Evolutionary conservation across 2,797 vertebrate genomes (phyloP), one percentile per base, ranked within the genome.

Genomic region (Typhlichthys eigenmanni): DNA sequence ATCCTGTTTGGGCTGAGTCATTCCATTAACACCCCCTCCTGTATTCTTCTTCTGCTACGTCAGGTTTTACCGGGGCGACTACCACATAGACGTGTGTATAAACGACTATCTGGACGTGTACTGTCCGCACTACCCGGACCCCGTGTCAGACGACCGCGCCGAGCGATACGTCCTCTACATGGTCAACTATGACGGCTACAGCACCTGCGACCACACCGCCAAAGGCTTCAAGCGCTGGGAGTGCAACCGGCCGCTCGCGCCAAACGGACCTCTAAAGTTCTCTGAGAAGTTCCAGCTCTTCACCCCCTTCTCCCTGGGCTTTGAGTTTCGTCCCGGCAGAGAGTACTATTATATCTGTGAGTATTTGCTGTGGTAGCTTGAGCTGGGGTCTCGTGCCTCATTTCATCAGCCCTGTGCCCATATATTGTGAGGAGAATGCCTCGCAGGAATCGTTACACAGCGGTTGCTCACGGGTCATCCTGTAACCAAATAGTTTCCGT

Each of bases 221-320:
- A 98, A 98, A 82, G 97, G 97, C 55, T 99, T 99, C 92, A 98
- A 98, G 78, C 95, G 97, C 82, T 99, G 97, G 97, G 97, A 99
- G 85, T 99, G 97, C 88, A 98, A 99, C 92, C 85, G 96, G 59
- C 97, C 97, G 0, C 92, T 95, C 81, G 95, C 96, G 1, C 94
- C 96, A 0, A 98, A 96, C 12, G 97, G 97, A 72, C 96, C 97
- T 0, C 91, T 98, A 73, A 98, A 98, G 91, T 99, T 99, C 92
- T 98, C 97, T 0, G 98, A 99, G 89, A 99, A 99, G 88, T 99
- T 98, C 90, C 98, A 98, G 87, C 97, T 98, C 86, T 99, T 99
- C 84, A 99, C 97, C 0, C 98, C 97, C 10, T 99, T 99, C 91
- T 99, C 97, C 0, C 88, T 99, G 76, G 98, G 98, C 85, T 99